These are phyloP conservation scores for Ahaetulla prasina DNA, from an alignment of 2,113 vertebrate species.

Conservation along the genomic window DNA sequence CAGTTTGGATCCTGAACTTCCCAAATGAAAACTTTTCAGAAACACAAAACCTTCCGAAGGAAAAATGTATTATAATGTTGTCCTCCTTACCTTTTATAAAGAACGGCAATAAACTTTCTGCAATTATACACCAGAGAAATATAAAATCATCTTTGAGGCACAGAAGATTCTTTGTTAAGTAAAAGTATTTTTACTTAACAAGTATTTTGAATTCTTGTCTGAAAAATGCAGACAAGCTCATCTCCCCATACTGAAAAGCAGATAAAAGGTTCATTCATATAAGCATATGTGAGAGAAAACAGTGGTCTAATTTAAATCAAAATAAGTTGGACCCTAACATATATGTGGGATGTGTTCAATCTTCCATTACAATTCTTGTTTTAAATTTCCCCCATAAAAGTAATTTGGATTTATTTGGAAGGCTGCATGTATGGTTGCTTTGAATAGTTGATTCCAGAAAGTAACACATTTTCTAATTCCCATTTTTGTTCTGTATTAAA, in stretches of 20 bases:
- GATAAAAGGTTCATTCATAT: slow-evolving; percentile 23
- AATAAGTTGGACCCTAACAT: not conserved
- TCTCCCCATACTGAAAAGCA: slow-evolving; percentile 15
- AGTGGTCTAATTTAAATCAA: not conserved
- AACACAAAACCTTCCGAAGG: slow-evolving; percentile 37
- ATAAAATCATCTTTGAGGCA: slow-evolving; percentile 31
- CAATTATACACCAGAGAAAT: slow-evolving; percentile 47
- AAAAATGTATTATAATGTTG: slow-evolving; percentile 43
- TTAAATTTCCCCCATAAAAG: not conserved
- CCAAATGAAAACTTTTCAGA: slow-evolving; percentile 51
- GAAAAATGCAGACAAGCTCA: slow-evolving; percentile 15
- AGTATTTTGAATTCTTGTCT: slow-evolving; percentile 48
- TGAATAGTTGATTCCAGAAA: not conserved
- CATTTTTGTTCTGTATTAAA: not conserved
- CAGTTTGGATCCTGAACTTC: slow-evolving; percentile 13
- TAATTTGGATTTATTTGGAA: not conserved
- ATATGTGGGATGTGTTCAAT: not conserved
- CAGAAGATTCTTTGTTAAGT: slow-evolving; percentile 25
- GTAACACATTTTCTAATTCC: not conserved
- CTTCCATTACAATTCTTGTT: not conserved
- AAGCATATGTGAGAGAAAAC: not conserved
- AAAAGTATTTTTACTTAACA: too few species aligned
- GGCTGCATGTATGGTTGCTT: not conserved
- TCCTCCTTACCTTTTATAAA: slow-evolving; percentile 59
- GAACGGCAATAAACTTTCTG: slow-evolving; percentile 45